Evolutionary conservation across 2,888 invertebrate species (phyloP).

Genomic region (Scaptodrosophila latifasciaeformis): DNA sequence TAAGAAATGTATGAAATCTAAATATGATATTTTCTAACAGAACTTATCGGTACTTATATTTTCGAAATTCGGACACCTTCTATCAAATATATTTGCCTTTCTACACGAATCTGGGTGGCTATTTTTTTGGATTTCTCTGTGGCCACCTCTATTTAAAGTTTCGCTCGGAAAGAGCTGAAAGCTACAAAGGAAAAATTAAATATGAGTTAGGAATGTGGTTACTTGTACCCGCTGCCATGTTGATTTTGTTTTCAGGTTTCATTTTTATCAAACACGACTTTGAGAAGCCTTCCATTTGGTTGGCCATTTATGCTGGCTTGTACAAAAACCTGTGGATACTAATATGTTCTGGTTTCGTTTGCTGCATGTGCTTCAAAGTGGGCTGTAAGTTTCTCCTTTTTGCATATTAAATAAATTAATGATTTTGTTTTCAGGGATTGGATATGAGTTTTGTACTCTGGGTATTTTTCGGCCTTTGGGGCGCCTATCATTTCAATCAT

Average conservation of each 20-base stretch:
- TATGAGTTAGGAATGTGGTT: conserved; percentile 50
- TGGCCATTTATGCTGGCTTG: conserved; percentile 74
- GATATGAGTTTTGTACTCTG: conserved; percentile 51
- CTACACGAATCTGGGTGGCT: conserved; percentile 71
- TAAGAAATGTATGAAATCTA: neutral
- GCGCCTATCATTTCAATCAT: conserved; percentile 69
- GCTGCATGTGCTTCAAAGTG: conserved; percentile 63
- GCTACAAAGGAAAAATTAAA: conserved; percentile 32
- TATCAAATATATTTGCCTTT: conserved; percentile 64
- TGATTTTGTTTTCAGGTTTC: conserved; percentile 53
- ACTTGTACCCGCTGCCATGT: conserved; percentile 32
- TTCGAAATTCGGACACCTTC: conserved; percentile 58
- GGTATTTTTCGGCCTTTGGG: conserved; percentile 59
- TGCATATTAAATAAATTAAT: neutral
- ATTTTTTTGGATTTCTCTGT: conserved; percentile 62
- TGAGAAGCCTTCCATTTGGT: conserved; percentile 66
- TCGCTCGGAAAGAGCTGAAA: neutral
- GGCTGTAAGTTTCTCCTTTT: conserved; percentile 62
- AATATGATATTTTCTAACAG: conserved; percentile 24
- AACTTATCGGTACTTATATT: conserved; percentile 68
- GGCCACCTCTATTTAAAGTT: conserved; percentile 47
- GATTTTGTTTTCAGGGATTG: conserved; percentile 45
- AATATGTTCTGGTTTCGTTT: conserved; percentile 59
- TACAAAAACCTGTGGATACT: conserved; percentile 73
- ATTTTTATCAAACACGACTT: conserved; percentile 69